Conservation (phyloP, 2,888 invertebrate genomes). For the Suillia variegata region DNA sequence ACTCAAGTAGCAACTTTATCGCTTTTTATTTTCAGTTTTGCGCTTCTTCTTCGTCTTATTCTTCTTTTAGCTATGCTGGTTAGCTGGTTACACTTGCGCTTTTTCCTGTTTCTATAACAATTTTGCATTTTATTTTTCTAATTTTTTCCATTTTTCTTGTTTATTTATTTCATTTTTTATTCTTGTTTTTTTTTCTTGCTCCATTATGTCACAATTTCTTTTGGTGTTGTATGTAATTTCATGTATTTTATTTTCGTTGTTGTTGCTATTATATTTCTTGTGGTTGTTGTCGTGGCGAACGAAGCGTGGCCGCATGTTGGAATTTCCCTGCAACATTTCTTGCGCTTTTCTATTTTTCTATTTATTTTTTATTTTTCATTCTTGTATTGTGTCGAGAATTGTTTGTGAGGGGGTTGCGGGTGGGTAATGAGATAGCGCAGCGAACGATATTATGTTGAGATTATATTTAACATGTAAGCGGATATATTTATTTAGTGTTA, state of each 20-base stretch:
- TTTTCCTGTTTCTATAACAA: background rate
- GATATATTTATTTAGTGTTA: background rate
- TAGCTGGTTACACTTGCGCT: background rate
- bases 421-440: conserved; percentile 12
- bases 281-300: too few species aligned
- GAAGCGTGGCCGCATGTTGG: too few species aligned
- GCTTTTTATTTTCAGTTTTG: background rate
- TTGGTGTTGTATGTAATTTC: background rate
- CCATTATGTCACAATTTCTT: background rate
- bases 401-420: background rate
- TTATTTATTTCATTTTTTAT: too few species aligned
- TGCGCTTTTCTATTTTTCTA: too few species aligned
- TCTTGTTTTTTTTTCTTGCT: background rate
- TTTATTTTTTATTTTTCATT: background rate
- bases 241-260: background rate
- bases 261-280: background rate
- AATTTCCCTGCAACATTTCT: too few species aligned
- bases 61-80: background rate
- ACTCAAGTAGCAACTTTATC: conserved; percentile 9
- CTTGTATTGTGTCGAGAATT: background rate
- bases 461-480: conserved; percentile 10
- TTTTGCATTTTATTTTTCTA: background rate
- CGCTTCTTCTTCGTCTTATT: background rate
- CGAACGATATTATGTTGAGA: conserved; percentile 14
- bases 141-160: background rate